Evolutionary conservation across 53 echinoderm and acorn worm species (phyloP).

Genomic region (Luidia sarsii): DNA sequence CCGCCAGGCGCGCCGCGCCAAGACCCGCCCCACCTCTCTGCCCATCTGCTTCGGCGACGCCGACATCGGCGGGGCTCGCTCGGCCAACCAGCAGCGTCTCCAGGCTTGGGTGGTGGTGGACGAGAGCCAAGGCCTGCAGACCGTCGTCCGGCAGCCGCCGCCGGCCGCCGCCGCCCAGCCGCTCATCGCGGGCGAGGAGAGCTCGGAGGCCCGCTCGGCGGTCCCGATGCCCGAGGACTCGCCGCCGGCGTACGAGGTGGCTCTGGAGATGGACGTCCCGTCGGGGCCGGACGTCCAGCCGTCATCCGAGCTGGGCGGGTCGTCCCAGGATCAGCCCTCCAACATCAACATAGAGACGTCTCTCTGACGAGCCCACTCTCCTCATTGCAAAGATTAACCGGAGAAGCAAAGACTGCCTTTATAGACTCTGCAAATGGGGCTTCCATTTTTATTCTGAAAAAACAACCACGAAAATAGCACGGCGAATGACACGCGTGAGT

Average conservation of each 20-base stretch:
- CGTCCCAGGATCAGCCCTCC: constrained; percentile 15
- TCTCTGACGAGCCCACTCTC: constrained; percentile 20
- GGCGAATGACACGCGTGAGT: neutral
- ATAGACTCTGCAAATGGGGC: constrained; percentile 20
- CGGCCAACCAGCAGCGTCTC: neutral
- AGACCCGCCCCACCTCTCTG: constrained; percentile 49
- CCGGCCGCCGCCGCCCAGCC: too few relatives aligned
- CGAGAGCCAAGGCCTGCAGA: constrained; percentile 18
- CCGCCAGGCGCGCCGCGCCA: constrained; percentile 35
- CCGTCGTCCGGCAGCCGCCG: constrained; percentile 5
- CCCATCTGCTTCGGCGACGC: constrained; percentile 32
- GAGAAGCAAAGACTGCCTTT: constrained; percentile 7
- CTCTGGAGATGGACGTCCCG: constrained; percentile 57
- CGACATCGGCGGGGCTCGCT: neutral
- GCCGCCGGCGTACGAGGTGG: constrained; percentile 60
- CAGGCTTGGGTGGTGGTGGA: constrained; percentile 48
- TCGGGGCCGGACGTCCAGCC: neutral
- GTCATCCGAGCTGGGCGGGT: neutral
- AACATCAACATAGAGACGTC: constrained; percentile 57
- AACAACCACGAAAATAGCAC: neutral
- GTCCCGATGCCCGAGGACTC: constrained; percentile 33
- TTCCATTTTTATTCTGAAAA: constrained; percentile 31
- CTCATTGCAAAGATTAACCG: neutral
- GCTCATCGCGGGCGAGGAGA: neutral
- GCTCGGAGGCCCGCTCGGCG: neutral